These are phyloP conservation scores for Macrostomum lignano DNA, from an alignment of 1,140 invertebrate genomes.

Conservation along the genomic window DNA sequence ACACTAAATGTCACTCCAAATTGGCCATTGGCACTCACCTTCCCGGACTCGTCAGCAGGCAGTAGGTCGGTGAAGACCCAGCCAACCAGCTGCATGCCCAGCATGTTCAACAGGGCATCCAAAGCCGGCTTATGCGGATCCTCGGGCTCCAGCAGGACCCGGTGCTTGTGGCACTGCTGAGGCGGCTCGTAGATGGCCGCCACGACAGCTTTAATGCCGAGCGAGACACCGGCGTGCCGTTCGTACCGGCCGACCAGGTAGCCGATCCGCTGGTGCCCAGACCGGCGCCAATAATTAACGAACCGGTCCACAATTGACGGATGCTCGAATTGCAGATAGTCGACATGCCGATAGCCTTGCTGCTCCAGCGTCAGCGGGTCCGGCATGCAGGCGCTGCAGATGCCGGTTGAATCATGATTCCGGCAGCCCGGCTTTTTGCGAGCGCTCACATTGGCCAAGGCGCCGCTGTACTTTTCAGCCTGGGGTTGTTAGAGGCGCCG, in stretches of 20 bases:
- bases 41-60: too few relatives aligned
- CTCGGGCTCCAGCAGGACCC: too few relatives aligned
- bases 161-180: too few relatives aligned
- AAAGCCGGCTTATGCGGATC: too few relatives aligned
- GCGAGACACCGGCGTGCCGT: constrained; percentile 34
- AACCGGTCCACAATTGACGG: constrained; percentile 70
- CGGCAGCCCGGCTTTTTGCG: too few relatives aligned
- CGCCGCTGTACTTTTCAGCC: too few relatives aligned
- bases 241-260: constrained; percentile 75
- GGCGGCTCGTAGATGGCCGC: constrained; percentile 91
- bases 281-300: constrained; percentile 76
- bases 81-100: constrained; percentile 57
- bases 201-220: constrained; percentile 69
- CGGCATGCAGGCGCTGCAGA: constrained; percentile 94
- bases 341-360: constrained; percentile 72
- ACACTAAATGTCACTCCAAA: too few relatives aligned
- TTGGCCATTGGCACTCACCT: too few relatives aligned
- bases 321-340: constrained; percentile 92
- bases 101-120: too few relatives aligned
- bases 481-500: too few relatives aligned
- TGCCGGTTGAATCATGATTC: too few relatives aligned
- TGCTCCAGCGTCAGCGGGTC: constrained; percentile 76
- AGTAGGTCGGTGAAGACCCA: constrained; percentile 98
- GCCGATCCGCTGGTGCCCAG: constrained; percentile 70
- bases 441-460: too few relatives aligned